These are phyloP conservation scores for Drosophila recens DNA, from an alignment of 2,888 invertebrate genomes.

Conservation along the genomic window DNA sequence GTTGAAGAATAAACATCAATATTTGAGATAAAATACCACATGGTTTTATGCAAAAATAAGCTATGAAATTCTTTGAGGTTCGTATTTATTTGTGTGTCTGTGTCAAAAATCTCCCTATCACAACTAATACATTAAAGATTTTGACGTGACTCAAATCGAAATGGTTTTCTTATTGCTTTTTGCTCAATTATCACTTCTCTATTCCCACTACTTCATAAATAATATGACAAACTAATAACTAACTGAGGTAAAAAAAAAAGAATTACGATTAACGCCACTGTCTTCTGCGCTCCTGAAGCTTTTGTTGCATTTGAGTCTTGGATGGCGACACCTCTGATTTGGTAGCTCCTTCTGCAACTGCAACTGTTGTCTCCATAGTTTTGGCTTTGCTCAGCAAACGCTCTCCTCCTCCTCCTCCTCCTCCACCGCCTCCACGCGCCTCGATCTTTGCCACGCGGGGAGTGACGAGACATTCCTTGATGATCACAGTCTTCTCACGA, in stretches of 20 bases:
- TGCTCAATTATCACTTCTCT: not conserved
- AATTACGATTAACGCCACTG: conserved; percentile 43
- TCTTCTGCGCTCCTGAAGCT: conserved; percentile 19
- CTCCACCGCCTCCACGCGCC: not conserved
- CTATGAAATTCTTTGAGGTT: not conserved
- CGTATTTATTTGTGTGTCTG: conserved; percentile 3
- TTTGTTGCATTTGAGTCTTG: conserved; percentile 33
- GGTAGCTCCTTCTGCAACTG: not conserved
- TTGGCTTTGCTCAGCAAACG: not conserved
- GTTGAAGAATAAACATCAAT: too few relatives aligned
- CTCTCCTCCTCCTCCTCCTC: not conserved
- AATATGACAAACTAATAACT: conserved; percentile 9
- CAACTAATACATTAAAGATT: not conserved
- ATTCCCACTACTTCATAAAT: not conserved
- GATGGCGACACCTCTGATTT: conserved; percentile 10
- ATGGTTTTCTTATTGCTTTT: not conserved
- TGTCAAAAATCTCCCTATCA: too few relatives aligned
- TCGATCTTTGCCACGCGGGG: conserved; percentile 3
- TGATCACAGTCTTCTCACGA: not conserved
- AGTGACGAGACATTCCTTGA: conserved; percentile 5
- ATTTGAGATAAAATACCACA: too few relatives aligned
- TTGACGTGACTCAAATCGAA: not conserved
- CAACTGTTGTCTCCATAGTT: not conserved
- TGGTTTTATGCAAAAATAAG: too few relatives aligned
- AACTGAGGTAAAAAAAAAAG: conserved; percentile 6